These are phyloP conservation scores for Montipora efflorescens DNA, from an alignment of 64 coral and sea anemone genomes.

Conservation along the genomic window DNA sequence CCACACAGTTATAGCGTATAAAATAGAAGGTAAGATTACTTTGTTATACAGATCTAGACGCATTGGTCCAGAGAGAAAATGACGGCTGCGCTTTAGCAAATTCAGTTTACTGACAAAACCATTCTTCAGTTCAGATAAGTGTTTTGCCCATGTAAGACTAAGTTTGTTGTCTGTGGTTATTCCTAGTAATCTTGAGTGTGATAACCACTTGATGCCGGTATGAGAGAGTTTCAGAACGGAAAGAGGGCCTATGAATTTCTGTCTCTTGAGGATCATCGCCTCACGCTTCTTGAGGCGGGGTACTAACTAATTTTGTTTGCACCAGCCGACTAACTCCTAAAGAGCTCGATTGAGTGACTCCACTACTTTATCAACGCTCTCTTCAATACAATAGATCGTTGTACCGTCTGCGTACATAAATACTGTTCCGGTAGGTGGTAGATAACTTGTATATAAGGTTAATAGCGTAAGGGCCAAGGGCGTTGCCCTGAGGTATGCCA, in stretches of 20 bases:
- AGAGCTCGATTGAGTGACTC: background rate
- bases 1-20: background rate
- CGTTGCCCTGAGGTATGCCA: too few species aligned
- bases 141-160: too few species aligned
- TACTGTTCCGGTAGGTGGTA: background rate
- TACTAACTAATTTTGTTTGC: constrained; percentile 3
- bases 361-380: background rate
- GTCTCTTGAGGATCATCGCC: constrained; percentile 4
- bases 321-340: background rate
- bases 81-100: background rate
- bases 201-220: background rate
- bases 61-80: background rate
- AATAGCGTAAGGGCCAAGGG: background rate
- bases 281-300: background rate
- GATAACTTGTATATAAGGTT: too few species aligned
- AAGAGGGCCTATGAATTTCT: background rate
- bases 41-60: background rate
- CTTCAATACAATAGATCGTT: background rate
- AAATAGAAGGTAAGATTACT: background rate
- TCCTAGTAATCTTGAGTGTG: background rate
- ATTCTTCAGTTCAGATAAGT: background rate
- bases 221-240: background rate
- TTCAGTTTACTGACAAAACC: background rate
- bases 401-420: background rate
- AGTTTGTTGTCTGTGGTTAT: background rate